Evolutionary conservation across 23 tunicate species (phyloP), one percentile per base, ranked within the genome.

Genomic region (Ciona savignyi): DNA sequence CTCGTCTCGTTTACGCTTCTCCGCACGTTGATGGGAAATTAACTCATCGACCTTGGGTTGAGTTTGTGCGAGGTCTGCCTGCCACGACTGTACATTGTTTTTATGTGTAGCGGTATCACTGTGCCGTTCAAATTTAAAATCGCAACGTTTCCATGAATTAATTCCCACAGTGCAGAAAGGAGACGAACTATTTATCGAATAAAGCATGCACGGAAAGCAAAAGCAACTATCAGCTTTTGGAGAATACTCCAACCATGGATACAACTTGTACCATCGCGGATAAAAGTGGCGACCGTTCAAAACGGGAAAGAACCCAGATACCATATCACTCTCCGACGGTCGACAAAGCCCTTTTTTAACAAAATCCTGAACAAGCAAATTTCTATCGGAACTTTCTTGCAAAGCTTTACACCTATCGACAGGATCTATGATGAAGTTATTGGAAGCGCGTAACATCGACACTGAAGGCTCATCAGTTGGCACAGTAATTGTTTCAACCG

Each of bases 181-280:
- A 65, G 26, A 65, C 24, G 69, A 65, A n/a, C 11, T 9, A 6
- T 19, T 24, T 51, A 15, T 51, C 6, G 24, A 9, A 24, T 15
- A 65, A n/a, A 65, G 6, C 23, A 19, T 15, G 69, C 69, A 65
- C 11, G 69, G 23, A 65, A 65, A 65, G 23, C 25, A 65, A 65
- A 65, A 65, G 23, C 69, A 65, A 6, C 9, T 24, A n/a, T 65
- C 24, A 22, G 9, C 25, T 24, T 65, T 65, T 25, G 26, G 24
- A 25, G 69, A 65, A 24, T 65, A 65, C 24, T 65, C 69, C 69
- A 65, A 24, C 69, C 69, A 65, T 6, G 26, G 69, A n/a, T 65
- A 65, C 24, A 19, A 11, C 11, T 65, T 25, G 23, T 65, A 65
- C 25, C 69, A 65, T 6, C 26, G 69, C 11, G 24, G 24, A 24